Percentiles rank a stretch among this genome's conserved stretches.
Evolutionary conservation across 1,140 invertebrate species (phyloP).

Genomic region (Cotesia chilonis): DNA sequence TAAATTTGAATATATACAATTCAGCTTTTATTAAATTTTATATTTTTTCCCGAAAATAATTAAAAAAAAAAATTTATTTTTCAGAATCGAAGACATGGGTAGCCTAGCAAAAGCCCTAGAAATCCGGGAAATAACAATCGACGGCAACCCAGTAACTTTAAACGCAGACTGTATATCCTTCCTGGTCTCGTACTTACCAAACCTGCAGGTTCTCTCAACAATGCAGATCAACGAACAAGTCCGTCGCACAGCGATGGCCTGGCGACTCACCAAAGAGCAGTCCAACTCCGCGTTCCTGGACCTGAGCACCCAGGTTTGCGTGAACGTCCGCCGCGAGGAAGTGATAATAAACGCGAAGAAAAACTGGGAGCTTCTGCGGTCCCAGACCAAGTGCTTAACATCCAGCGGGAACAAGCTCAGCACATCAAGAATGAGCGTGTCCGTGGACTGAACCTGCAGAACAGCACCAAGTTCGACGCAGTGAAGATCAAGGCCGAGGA

Average conservation of each 20-base stretch:
- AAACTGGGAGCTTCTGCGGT: constrained; percentile 81
- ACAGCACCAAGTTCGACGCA: constrained; percentile 52
- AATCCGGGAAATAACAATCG: constrained; percentile 83
- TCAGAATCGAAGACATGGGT: constrained; percentile 82
- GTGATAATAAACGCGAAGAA: constrained; percentile 83
- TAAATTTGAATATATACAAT: too few relatives aligned
- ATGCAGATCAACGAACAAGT: constrained; percentile 82
- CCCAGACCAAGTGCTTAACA: constrained; percentile 68
- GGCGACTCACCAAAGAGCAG: constrained; percentile 78
- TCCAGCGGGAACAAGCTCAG: constrained; percentile 42
- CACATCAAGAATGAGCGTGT: constrained; percentile 46
- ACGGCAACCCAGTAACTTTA: constrained; percentile 84
- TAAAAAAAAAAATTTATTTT: constrained; percentile 44
- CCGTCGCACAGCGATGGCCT: constrained; percentile 76
- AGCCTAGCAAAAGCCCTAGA: constrained; percentile 77
- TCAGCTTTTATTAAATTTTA: too few relatives aligned
- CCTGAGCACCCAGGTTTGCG: constrained; percentile 72
- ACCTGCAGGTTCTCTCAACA: constrained; percentile 74
- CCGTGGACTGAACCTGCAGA: constrained; percentile 47
- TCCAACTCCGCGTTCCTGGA: constrained; percentile 74
- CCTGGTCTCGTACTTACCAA: constrained; percentile 79
- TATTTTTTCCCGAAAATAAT: neutral
- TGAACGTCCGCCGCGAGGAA: constrained; percentile 75
- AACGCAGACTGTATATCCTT: constrained; percentile 80
- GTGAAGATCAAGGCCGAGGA: constrained; percentile 43